Evolutionary conservation across 1,140 invertebrate species (phyloP).

Genomic region (Dendrolimus kikuchii): DNA sequence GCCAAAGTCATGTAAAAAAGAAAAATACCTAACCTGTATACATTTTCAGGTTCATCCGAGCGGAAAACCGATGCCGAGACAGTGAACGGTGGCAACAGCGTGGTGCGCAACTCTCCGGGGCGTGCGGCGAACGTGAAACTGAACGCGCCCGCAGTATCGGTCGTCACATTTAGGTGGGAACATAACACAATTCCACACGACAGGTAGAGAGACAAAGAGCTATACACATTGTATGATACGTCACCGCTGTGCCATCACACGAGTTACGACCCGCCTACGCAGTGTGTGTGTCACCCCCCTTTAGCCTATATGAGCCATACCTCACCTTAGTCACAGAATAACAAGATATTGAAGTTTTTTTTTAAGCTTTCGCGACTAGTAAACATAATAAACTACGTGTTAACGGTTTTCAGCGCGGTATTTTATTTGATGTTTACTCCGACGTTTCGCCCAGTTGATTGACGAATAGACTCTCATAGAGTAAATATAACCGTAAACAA

Average conservation of each 20-base stretch:
- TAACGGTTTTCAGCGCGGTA: too few relatives aligned
- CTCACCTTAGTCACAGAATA: not conserved
- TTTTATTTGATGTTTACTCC: too few relatives aligned
- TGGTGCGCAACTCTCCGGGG: slow-evolving; percentile 36
- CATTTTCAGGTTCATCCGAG: slow-evolving; percentile 25
- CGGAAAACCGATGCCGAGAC: slow-evolving; percentile 13
- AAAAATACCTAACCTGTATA: not conserved
- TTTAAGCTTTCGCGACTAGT: too few relatives aligned
- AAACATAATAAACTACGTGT: too few relatives aligned
- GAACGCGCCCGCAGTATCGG: slow-evolving; percentile 83
- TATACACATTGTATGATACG: slow-evolving; percentile 21
- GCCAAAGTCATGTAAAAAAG: too few relatives aligned
- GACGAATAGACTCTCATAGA: too few relatives aligned
- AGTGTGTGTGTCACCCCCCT: slow-evolving; percentile 9
- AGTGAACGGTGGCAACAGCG: slow-evolving; percentile 30
- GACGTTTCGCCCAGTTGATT: too few relatives aligned
- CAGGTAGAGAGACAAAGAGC: slow-evolving; percentile 74
- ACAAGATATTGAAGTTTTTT: too few relatives aligned
- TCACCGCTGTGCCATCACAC: slow-evolving; percentile 9
- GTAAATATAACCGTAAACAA: too few relatives aligned
- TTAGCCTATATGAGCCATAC: not conserved
- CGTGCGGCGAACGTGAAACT: slow-evolving; percentile 73
- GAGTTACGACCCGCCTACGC: slow-evolving; percentile 7
- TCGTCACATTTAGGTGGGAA: slow-evolving; percentile 90
- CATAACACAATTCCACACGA: slow-evolving; percentile 74